These are phyloP conservation scores for Drosophila melanosoma DNA, from an alignment of 2,888 invertebrate species.

Conservation along the genomic window DNA sequence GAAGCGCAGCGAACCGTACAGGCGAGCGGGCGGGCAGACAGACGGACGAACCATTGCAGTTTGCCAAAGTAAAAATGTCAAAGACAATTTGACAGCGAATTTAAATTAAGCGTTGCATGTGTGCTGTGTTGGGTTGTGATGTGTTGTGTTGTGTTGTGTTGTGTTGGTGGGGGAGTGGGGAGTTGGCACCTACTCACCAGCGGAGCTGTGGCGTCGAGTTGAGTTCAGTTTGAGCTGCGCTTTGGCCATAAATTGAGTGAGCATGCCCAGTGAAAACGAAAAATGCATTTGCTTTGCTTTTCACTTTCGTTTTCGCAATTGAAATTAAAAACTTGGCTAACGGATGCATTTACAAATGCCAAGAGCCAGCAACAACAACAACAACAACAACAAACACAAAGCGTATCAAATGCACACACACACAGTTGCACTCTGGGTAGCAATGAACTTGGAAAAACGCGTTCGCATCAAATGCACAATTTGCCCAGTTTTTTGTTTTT, in stretches of 20 bases:
- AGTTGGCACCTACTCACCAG: constrained; percentile 10
- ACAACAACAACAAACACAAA: constrained; percentile 5
- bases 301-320: constrained; percentile 78
- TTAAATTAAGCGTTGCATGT: constrained; percentile 53
- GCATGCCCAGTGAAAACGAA: constrained; percentile 73
- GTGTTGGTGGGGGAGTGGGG: neutral
- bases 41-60: constrained; percentile 43
- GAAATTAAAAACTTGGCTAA: constrained; percentile 79
- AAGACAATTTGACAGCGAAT: constrained; percentile 71
- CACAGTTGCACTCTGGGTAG: constrained; percentile 40
- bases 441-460: constrained; percentile 69
- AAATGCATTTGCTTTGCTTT: constrained; percentile 74
- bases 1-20: neutral
- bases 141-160: too few species aligned
- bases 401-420: constrained; percentile 14
- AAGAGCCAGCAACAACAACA: constrained; percentile 41
- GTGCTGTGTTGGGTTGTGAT: too few species aligned
- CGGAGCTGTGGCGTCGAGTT: constrained; percentile 2
- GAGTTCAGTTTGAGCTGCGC: constrained; percentile 29
- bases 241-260: constrained; percentile 72
- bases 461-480: constrained; percentile 46
- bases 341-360: constrained; percentile 74
- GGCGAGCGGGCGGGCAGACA: neutral
- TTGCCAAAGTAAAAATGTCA: constrained; percentile 67
- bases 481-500: constrained; percentile 34